Evolutionary conservation across 1,140 invertebrate species (phyloP).

Genomic region (Calycopis cecrops): DNA sequence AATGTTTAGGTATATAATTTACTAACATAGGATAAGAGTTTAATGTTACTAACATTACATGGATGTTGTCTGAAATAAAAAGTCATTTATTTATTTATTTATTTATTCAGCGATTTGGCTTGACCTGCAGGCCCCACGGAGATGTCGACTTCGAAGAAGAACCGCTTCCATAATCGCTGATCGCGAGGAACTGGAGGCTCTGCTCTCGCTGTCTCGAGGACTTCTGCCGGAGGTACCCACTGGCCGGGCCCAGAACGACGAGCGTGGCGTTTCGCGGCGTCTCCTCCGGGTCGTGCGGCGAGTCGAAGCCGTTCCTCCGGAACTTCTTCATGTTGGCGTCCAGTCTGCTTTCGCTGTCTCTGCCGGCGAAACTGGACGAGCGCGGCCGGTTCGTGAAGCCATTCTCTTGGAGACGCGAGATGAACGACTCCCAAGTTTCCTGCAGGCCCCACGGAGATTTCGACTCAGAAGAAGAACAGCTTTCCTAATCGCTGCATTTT

Average conservation of each 20-base stretch:
- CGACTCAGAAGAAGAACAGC: slow-evolving; percentile 33
- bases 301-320: slow-evolving; percentile 44
- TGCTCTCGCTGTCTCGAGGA: too few species aligned
- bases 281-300: slow-evolving; percentile 48
- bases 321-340: slow-evolving; percentile 52
- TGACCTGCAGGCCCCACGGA: too few species aligned
- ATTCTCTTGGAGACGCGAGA: slow-evolving; percentile 14
- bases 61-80: too few species aligned
- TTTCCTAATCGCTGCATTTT: slow-evolving; percentile 41
- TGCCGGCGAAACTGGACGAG: slow-evolving; percentile 29
- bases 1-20: too few species aligned
- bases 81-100: too few species aligned
- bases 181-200: too few species aligned
- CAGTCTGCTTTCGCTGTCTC: slow-evolving; percentile 27
- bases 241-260: slow-evolving; percentile 31
- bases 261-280: too few species aligned
- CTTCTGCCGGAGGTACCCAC: slow-evolving; percentile 41
- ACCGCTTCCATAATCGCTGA: too few species aligned
- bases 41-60: too few species aligned
- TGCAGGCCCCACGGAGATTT: slow-evolving; percentile 21
- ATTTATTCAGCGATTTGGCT: too few species aligned
- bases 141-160: too few species aligned
- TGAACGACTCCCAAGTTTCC: slow-evolving; percentile 20
- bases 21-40: too few species aligned
- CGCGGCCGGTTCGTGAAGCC: slow-evolving; percentile 15